Evolutionary conservation across 35 echinoderm and acorn worm species (phyloP), one percentile per base, ranked within the genome.

Genomic region (Eucidaris tribuloides): DNA sequence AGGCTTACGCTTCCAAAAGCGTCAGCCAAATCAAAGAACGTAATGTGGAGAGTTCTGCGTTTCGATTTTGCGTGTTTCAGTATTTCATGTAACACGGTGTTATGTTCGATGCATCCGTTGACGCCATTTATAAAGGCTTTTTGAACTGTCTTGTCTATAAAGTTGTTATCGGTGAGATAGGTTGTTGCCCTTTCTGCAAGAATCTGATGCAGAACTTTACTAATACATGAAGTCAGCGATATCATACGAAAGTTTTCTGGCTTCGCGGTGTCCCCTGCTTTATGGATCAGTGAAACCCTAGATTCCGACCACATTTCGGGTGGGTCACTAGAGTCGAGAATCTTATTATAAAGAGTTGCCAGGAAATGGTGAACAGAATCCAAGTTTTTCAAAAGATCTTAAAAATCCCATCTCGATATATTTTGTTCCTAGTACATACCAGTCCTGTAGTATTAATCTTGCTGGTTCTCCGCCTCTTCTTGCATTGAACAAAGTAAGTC

Each of bases 201-300:
- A 63, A 82, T 55, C 39, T 82, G 80, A 55, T 60, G 80, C 20
- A 82, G 63, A 39, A 60, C 0, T 62, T 82, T 82, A 7, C 80
- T 42, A 20, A 82, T 42, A 27, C 80, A 82, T 0, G 38, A 82
- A 2, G 78, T 81, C 20, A 32, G 42, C 6, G 41, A 62, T 34
- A 82, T 82, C 78, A 82, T 82, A 24, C 55, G 44, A 27, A 62
- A 81, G 7, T 81, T 81, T n/a, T 60, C 78, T 30, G 78, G 78
- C 46, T 81, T 81, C 35, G 18, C 37, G 34, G 78, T 81, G 23
- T 81, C 78, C 22, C 78, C 78, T 4, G 46, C 44, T 37, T 81
- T 81, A 58, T 57, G 28, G 7, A 82, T 82, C 30, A 82, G 38
- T 22, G 54, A 34, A 23, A 82, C 80, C 48, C n/a, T n/a, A n/a